phyloP scores from a whole-genome alignment of 2,888 invertebrate species.

The Scaptodrosophila latifasciaeformis region DNA sequence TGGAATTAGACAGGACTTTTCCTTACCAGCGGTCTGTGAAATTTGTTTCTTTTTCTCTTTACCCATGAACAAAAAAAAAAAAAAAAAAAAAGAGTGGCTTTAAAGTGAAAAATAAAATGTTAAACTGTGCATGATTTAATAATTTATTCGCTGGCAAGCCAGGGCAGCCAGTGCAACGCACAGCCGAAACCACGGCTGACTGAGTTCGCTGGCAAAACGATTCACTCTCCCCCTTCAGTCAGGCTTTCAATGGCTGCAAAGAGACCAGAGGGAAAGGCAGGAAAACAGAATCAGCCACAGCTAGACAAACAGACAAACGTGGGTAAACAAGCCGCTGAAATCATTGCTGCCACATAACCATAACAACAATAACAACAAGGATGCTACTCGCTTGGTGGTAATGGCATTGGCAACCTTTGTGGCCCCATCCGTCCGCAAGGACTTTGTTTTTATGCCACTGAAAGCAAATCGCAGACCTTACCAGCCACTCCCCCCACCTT shows the following conservation, averaged over 20 bases:
- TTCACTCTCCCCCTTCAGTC: no score
- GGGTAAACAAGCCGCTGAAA: conserved; percentile 54
- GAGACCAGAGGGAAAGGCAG: not conserved
- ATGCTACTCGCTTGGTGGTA: conserved; percentile 46
- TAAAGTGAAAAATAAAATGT: conserved; percentile 3
- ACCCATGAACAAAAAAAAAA: no score
- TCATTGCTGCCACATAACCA: conserved; percentile 59
- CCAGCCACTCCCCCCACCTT: no score
- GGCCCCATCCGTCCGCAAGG: conserved; percentile 23
- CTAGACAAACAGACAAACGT: conserved; percentile 31
- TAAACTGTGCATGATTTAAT: conserved; percentile 54
- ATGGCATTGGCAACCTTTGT: conserved; percentile 60
- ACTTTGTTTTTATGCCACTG: conserved; percentile 41
- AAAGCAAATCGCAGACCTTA: no score
- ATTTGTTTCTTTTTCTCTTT: no score
- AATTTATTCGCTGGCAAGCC: conserved; percentile 62
- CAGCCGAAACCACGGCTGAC: conserved; percentile 28
- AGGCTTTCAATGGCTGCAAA: no score
- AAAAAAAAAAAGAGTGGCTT: not conserved
- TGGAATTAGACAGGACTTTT: no score
- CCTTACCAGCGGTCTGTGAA: not conserved
- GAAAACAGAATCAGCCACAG: not conserved
- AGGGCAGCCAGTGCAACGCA: conserved; percentile 30
- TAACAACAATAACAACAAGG: conserved; percentile 33
- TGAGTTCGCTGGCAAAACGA: conserved; percentile 41